Conservation (phyloP, 2,888 invertebrate species). For the Microchrysa polita region DNA sequence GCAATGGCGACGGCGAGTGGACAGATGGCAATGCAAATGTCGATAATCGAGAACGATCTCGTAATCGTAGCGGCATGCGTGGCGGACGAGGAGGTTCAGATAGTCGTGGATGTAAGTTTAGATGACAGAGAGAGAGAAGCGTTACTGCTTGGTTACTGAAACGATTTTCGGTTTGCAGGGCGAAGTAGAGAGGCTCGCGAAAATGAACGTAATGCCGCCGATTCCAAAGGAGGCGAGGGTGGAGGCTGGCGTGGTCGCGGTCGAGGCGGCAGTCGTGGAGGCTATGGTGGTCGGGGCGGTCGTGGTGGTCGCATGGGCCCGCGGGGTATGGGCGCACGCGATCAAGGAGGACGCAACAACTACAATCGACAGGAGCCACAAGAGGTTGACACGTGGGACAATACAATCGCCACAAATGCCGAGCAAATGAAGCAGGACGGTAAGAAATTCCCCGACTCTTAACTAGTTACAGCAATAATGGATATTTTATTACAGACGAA, state of each 20-base stretch:
- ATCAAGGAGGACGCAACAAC: slow-evolving; percentile 54
- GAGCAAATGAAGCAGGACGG: slow-evolving; percentile 57
- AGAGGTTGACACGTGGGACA: slow-evolving; percentile 70
- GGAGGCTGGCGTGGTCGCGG: slow-evolving; percentile 64
- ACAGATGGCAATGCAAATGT: slow-evolving; percentile 57
- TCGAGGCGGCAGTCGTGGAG: slow-evolving; percentile 65
- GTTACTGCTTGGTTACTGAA: too few relatives aligned
- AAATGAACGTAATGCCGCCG: slow-evolving; percentile 68
- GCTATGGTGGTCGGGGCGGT: slow-evolving; percentile 66
- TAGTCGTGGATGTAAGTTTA: slow-evolving; percentile 67
- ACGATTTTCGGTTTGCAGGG: slow-evolving; percentile 58
- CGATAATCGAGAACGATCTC: slow-evolving; percentile 62
- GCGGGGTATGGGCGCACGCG: slow-evolving; percentile 52
- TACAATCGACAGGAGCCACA: slow-evolving; percentile 61
- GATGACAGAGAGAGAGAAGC: too few relatives aligned
- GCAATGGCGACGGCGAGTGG: slow-evolving; percentile 64
- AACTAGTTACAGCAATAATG: not conserved
- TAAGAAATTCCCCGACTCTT: not conserved
- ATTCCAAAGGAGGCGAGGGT: slow-evolving; percentile 62
- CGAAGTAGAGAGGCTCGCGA: slow-evolving; percentile 73
- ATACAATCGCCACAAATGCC: slow-evolving; percentile 64
- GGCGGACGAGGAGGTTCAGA: slow-evolving; percentile 65
- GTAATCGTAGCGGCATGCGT: slow-evolving; percentile 63
- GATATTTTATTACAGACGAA: slow-evolving; percentile 59
- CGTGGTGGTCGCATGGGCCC: slow-evolving; percentile 63